Percentiles rank a stretch among this genome's conserved stretches.
These are phyloP conservation scores for Ormia ochracea DNA, from an alignment of 2,888 invertebrate species.

Conservation along the genomic window DNA sequence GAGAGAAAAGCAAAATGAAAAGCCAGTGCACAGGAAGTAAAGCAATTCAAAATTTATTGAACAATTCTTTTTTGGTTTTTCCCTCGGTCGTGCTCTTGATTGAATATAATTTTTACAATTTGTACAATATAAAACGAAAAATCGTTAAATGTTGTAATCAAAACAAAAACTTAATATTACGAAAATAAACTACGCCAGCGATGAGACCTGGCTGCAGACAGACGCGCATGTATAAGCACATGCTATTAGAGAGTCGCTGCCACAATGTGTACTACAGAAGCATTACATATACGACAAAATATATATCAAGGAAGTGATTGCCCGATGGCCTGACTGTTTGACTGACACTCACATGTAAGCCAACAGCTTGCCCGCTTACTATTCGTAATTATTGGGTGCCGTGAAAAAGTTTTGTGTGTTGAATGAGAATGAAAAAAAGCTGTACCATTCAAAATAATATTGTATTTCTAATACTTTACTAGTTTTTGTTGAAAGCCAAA, in stretches of 20 bases:
- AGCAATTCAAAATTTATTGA: constrained; percentile 50
- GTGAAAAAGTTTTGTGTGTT: not conserved
- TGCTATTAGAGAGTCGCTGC: constrained; percentile 5
- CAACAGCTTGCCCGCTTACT: not conserved
- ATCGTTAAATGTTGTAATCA: constrained; percentile 37
- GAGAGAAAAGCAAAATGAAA: not conserved
- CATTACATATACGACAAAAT: constrained; percentile 21
- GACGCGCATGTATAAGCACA: not conserved
- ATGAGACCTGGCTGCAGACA: not conserved
- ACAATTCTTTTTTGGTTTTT: constrained; percentile 42
- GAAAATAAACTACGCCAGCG: not conserved
- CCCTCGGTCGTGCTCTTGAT: constrained; percentile 32
- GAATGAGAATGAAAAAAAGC: not conserved
- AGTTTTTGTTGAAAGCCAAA: not conserved
- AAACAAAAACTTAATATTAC: constrained; percentile 2
- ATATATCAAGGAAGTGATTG: constrained; percentile 35
- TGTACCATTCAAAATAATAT: not conserved
- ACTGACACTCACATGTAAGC: not conserved
- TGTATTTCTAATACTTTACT: constrained; percentile 21
- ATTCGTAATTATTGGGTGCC: constrained; percentile 7
- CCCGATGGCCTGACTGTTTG: not conserved
- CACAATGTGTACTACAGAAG: constrained; percentile 1
- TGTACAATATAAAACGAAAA: not conserved
- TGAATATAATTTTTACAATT: constrained; percentile 15
- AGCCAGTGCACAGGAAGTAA: constrained; percentile 41